Percentiles rank a stretch among this genome's conserved stretches.
Evolutionary conservation across 2,797 vertebrate species (phyloP).

Genomic region (Syndactyla subalaris): DNA sequence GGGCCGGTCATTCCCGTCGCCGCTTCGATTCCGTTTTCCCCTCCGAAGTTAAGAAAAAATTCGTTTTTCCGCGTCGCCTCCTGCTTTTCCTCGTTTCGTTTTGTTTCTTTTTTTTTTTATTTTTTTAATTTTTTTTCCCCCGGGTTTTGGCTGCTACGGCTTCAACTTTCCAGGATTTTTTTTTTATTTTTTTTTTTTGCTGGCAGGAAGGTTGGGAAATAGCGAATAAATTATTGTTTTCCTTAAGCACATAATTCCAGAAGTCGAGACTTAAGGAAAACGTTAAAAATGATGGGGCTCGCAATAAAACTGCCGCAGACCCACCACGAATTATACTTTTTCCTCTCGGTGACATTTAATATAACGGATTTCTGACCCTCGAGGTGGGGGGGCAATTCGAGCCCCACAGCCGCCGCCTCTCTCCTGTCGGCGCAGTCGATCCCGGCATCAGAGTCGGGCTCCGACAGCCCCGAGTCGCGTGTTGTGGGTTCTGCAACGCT

Average conservation of each 20-base stretch:
- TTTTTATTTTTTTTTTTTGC: background rate
- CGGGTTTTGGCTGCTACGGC: background rate
- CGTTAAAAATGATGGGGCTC: background rate
- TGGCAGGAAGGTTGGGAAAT: background rate
- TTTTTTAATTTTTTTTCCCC: background rate
- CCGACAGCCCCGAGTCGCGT: background rate
- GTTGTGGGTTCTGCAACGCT: background rate
- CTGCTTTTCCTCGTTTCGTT: background rate
- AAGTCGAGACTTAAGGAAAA: constrained; percentile 2
- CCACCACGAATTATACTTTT: background rate
- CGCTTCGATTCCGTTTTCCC: constrained; percentile 25
- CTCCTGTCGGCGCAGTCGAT: background rate
- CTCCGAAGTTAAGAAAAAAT: background rate
- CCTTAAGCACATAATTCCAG: constrained; percentile 11
- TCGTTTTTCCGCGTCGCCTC: background rate
- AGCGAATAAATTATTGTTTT: constrained; percentile 22
- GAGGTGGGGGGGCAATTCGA: background rate
- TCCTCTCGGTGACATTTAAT: background rate
- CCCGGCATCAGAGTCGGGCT: background rate
- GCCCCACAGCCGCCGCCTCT: background rate
- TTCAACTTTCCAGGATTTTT: constrained; percentile 36
- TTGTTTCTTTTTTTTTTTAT: background rate
- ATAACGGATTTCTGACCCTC: background rate
- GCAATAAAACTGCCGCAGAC: background rate
- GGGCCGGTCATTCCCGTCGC: background rate